Conservation (phyloP, 1,140 invertebrate genomes). For the Caenorhabditis elegans region WBcel235 BX284603.4:6410501-6411000, state of each 20-base stretch:
- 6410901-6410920: conserved; percentile 27
- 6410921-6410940: background rate
- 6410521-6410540: conserved; percentile 7
- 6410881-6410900: background rate
- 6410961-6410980: conserved; percentile 30
- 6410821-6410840: too few species aligned
- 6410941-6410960: conserved; percentile 22
- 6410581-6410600: conserved; percentile 31
- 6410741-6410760: conserved; percentile 41
- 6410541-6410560: background rate
- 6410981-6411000: conserved; percentile 24
- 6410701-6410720: background rate
- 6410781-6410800: background rate
- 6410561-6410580: background rate
- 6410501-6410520: too few species aligned
- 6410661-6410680: background rate
- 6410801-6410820: background rate
- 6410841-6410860: too few species aligned
- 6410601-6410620: conserved; percentile 7
- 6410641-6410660: background rate
- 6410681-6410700: conserved; percentile 19
- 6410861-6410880: too few species aligned
- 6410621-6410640: conserved; percentile 36
- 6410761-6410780: background rate
- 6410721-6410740: background rate